These are phyloP conservation scores for Zaprionus camerounensis DNA, from an alignment of 1,140 invertebrate genomes.

Conservation along the genomic window DNA sequence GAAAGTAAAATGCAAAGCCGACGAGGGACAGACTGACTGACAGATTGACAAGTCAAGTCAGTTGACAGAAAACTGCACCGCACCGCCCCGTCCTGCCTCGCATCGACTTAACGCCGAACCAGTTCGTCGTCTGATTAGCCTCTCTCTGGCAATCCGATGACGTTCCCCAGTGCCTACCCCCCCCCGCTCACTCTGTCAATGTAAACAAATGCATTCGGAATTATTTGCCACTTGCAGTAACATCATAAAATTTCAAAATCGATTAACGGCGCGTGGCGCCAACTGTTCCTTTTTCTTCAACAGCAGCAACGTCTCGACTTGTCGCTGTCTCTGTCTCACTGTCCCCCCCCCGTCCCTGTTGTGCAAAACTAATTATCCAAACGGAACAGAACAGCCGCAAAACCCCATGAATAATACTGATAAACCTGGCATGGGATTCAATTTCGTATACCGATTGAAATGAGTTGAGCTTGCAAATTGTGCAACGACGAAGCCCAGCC, in stretches of 20 bases:
- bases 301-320: constrained; percentile 1
- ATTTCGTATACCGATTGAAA: constrained; percentile 42
- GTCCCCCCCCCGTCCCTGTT: no score
- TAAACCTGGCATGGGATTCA: constrained; percentile 40
- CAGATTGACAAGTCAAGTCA: constrained; percentile 22
- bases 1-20: constrained; percentile 31
- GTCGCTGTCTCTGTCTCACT: not conserved
- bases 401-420: constrained; percentile 44
- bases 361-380: constrained; percentile 46
- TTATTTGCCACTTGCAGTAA: constrained; percentile 24
- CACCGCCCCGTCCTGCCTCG: no score
- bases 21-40: constrained; percentile 16
- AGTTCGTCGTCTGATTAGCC: constrained; percentile 28
- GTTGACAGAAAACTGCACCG: constrained; percentile 11
- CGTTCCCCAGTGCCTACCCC: no score
- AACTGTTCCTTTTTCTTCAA: constrained; percentile 26
- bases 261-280: constrained; percentile 45
- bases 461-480: constrained; percentile 33
- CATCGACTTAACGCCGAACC: constrained; percentile 21
- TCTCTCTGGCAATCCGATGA: constrained; percentile 15
- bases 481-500: not conserved
- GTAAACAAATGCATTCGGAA: constrained; percentile 38
- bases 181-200: not conserved
- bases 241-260: constrained; percentile 49
- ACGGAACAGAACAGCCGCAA: constrained; percentile 21